Evolutionary conservation across 2,888 invertebrate species (phyloP), one percentile per base, ranked within the genome.

Genomic region (Pristionchus entomophagus): DNA sequence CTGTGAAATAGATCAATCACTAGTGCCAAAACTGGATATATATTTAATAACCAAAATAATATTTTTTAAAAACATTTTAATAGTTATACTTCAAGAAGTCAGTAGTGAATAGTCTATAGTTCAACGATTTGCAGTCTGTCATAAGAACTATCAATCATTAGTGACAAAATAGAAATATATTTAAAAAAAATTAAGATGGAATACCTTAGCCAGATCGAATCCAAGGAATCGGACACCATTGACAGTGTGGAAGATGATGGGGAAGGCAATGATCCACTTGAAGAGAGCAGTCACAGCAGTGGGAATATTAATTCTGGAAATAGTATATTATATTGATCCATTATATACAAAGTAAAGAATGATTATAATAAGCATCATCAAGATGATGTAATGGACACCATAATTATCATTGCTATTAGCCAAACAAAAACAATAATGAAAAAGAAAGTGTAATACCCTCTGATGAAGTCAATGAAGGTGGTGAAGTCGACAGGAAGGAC

Each of bases 201-300:
- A 59, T 85, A 91, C 92, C 87, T 91, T 92, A 22, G 92, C 93
- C 87, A 92, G 86, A 85, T 93, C 93, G 88, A 92, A 93, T 73
- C 91, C 92, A 51, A 94, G 82, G 88, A 93, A 92, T 19, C 93
- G 91, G 65, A 93, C 88, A 51, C 93, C 94, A 88, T 93, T 93
- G 73, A 94, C 87, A 26, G 91, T 88, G 88, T 93, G 93, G 93
- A 91, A 93, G 73, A 91, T 89, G 87, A 93, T 91, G 35, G 92
- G 92, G 88, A 91, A 93, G 35, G 93, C 92, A 85, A 93, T 90
- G 83, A 93, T 88, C 88, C 92, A 93, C 89, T 94, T 93, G 91
- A 93, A 89, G 77, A 89, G 87, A 59, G 89, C 89, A 62, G 91
- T 91, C 38, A 93, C 88, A 26, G 89, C 89, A 22, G 86, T 86